These are phyloP conservation scores for Pelochelys cantorii DNA, from an alignment of 2,797 vertebrate species.

Conservation along the genomic window DNA sequence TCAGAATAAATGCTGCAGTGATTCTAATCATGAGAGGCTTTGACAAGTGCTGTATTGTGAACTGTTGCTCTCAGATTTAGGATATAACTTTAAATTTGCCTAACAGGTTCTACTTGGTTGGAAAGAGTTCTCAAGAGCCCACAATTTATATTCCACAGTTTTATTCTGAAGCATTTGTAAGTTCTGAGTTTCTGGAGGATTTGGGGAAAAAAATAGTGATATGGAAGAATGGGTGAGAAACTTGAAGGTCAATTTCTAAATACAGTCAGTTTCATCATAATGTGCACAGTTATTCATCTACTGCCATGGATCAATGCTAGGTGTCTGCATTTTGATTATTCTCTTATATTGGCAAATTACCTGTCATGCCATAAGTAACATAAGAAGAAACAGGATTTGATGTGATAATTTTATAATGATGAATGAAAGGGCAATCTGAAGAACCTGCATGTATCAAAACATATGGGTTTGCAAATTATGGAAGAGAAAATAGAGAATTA, in stretches of 20 bases:
- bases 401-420: background rate
- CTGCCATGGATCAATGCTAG: background rate
- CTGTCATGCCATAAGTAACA: background rate
- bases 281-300: background rate
- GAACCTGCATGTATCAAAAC: background rate
- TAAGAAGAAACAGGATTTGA: background rate
- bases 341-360: constrained; percentile 4
- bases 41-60: background rate
- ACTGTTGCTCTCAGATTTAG: accelerated
- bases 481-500: background rate
- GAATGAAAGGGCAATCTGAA: constrained; percentile 1
- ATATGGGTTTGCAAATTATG: background rate
- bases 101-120: background rate
- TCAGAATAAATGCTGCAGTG: background rate
- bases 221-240: background rate
- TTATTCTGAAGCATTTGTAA: background rate
- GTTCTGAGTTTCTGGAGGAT: background rate
- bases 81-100: accelerated
- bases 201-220: background rate
- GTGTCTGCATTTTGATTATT: background rate
- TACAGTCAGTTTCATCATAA: background rate
- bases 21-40: background rate
- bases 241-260: background rate
- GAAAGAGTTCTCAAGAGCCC: background rate
- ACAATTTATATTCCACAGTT: accelerated